Conservation (phyloP, 2,888 invertebrate species). For the Bembecia ichneumoniformis region DNA sequence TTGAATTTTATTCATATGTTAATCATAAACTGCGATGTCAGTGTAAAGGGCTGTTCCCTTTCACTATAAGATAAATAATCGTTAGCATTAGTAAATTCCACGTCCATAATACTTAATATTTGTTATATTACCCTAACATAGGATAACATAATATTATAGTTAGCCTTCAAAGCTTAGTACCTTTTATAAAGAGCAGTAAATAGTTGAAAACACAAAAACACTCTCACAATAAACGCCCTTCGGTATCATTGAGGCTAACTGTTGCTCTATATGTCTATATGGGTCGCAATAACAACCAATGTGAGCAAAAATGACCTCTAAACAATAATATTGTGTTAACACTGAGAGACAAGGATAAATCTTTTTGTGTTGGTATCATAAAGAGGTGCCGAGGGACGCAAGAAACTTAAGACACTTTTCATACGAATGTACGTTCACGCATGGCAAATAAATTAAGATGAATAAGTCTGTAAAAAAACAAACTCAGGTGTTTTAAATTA, state of each 20-base stretch:
- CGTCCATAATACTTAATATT: too few species aligned
- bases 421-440: background rate
- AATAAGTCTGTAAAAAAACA: too few species aligned
- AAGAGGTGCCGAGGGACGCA: background rate
- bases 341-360: background rate
- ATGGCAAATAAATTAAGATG: background rate
- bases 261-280: background rate
- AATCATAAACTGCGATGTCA: too few species aligned
- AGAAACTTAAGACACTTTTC: background rate
- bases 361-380: background rate
- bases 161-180: too few species aligned
- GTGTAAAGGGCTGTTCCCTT: too few species aligned
- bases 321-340: background rate
- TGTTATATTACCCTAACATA: too few species aligned
- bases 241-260: background rate
- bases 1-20: too few species aligned
- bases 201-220: background rate
- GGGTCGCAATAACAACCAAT: background rate
- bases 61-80: too few species aligned
- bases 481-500: too few species aligned
- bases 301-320: background rate
- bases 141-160: too few species aligned
- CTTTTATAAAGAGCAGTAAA: too few species aligned
- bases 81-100: too few species aligned
- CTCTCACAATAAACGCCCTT: background rate